Evolutionary conservation across 30 jellyfish, hydroid and myxozoan genomes (phyloP).

Genomic region (Pseudorhiza aurosa): DNA sequence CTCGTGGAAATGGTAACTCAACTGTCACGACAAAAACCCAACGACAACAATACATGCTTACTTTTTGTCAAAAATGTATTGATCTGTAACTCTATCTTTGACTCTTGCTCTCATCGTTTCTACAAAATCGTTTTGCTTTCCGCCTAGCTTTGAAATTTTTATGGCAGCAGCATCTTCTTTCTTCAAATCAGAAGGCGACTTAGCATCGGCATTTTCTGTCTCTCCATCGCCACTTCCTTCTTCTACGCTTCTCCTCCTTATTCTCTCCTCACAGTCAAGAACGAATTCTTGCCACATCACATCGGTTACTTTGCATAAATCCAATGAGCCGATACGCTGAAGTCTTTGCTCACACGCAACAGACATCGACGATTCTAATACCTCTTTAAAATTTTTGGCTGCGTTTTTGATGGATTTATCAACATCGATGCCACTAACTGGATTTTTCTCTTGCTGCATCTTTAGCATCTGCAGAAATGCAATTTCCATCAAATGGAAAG

Average conservation of each 20-base stretch:
- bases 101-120: conserved; percentile 41
- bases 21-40: too few relatives aligned
- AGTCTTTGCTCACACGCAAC: conserved; percentile 51
- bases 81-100: conserved; percentile 47
- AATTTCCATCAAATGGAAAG: conserved; percentile 44
- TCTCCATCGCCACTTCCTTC: conserved; percentile 15
- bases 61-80: conserved; percentile 45
- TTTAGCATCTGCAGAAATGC: conserved; percentile 56
- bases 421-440: conserved; percentile 10
- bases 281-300: conserved; percentile 69
- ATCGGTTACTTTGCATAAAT: conserved; percentile 46
- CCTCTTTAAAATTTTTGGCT: conserved; percentile 55
- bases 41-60: too few relatives aligned
- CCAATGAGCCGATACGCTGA: conserved; percentile 30
- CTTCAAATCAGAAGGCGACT: conserved; percentile 7
- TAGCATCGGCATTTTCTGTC: background rate
- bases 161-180: conserved; percentile 19
- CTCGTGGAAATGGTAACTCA: too few relatives aligned
- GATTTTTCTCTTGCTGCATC: conserved; percentile 56
- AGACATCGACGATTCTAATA: conserved; percentile 9
- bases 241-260: conserved; percentile 19
- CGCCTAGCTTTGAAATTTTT: conserved; percentile 43
- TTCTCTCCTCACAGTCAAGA: conserved; percentile 40
- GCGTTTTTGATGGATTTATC: conserved; percentile 42
- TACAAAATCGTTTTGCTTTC: conserved; percentile 31